These are phyloP conservation scores for Anniella stebbinsi DNA, from an alignment of 2,797 vertebrate species.

Conservation along the genomic window DNA sequence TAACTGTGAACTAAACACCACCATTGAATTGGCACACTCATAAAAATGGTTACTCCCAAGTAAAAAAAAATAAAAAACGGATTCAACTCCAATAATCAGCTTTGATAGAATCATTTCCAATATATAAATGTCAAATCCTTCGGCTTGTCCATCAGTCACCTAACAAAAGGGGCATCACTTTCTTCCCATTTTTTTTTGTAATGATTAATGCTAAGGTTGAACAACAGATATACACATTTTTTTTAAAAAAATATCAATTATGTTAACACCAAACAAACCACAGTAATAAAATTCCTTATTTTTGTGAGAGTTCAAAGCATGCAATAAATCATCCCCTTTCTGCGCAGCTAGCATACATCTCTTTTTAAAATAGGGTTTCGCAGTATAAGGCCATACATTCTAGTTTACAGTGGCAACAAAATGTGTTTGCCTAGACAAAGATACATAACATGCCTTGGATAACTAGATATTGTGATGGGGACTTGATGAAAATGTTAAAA, in stretches of 20 bases:
- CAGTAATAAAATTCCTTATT: conserved; percentile 36
- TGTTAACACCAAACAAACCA: conserved; percentile 23
- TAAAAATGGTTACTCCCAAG: conserved; percentile 25
- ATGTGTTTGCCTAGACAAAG: conserved; percentile 39
- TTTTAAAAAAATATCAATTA: conserved; percentile 35
- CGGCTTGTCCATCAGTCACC: conserved; percentile 45
- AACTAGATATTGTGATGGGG: conserved; percentile 22
- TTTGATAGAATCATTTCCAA: conserved; percentile 18
- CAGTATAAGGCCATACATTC: not conserved
- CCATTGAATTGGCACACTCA: not conserved
- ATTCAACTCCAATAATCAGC: conserved; percentile 15
- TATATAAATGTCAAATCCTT: conserved; percentile 35
- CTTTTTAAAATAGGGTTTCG: not conserved
- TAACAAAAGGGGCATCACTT: conserved; percentile 50
- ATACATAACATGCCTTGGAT: conserved; percentile 9
- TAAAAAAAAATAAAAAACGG: conserved; percentile 22
- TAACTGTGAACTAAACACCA: conserved; percentile 12
- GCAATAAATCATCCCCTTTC: not conserved
- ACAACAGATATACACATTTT: conserved; percentile 16
- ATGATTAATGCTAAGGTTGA: not conserved
- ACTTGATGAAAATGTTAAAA: conserved; percentile 42
- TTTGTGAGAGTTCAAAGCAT: conserved; percentile 23
- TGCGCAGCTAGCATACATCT: not conserved
- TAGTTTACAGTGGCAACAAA: conserved; percentile 26
- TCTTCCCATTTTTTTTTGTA: conserved; percentile 43